Evolutionary conservation across 2,797 vertebrate species (phyloP).

Genomic region (Adelosebastes latens): DNA sequence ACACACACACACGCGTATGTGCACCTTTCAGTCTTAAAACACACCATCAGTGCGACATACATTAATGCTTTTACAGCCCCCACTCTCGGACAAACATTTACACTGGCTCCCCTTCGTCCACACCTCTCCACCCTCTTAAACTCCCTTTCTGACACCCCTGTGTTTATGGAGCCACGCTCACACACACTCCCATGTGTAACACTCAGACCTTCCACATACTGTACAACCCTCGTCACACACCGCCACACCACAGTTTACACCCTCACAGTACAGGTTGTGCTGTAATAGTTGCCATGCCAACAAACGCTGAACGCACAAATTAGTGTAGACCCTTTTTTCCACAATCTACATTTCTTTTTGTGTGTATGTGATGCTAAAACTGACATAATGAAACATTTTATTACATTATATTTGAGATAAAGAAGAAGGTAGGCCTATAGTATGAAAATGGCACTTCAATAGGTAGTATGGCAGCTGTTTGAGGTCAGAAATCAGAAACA

Average conservation of each 20-base stretch:
- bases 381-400: not conserved
- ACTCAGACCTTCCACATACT: constrained; percentile 6
- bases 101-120: constrained; percentile 35
- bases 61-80: constrained; percentile 46
- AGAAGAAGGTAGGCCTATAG: not conserved
- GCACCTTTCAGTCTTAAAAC: not conserved
- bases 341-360: not conserved
- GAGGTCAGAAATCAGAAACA: not conserved
- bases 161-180: constrained; percentile 53
- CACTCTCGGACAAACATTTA: constrained; percentile 52
- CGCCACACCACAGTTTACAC: not conserved
- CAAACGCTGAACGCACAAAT: constrained; percentile 4
- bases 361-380: not conserved
- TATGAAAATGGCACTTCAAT: not conserved
- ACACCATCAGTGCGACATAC: constrained; percentile 9
- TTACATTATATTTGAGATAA: not conserved
- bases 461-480: not conserved
- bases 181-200: constrained; percentile 27
- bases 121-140: constrained; percentile 56
- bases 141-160: constrained; percentile 22
- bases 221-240: constrained; percentile 13
- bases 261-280: not conserved
- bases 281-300: constrained; percentile 12
- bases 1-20: not conserved
- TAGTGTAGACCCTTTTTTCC: not conserved